These are phyloP conservation scores for Tubulanus polymorphus DNA, from an alignment of 2,888 invertebrate species.

Conservation along the genomic window DNA sequence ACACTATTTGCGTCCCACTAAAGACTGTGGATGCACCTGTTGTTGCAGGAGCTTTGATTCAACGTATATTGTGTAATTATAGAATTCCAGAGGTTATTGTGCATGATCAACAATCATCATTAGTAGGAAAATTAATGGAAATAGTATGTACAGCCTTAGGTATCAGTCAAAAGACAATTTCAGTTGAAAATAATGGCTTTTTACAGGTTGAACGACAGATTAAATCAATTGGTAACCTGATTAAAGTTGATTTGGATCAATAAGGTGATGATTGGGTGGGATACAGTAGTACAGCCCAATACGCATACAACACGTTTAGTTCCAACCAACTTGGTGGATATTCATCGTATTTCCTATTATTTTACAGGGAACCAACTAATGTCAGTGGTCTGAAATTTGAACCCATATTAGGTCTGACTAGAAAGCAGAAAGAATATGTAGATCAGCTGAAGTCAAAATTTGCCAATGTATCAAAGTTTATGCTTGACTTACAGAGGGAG, in stretches of 20 bases:
- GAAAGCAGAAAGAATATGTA: neutral
- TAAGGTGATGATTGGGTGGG: neutral
- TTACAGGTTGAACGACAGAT: constrained; percentile 1
- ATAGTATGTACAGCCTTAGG: neutral
- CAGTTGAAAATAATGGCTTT: neutral
- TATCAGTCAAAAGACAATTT: neutral
- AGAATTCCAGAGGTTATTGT: neutral
- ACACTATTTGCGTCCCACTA: neutral
- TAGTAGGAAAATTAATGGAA: constrained; percentile 1
- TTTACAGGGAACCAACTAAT: neutral
- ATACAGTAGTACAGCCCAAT: neutral
- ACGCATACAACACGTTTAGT: neutral
- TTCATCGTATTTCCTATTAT: neutral
- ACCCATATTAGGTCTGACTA: neutral
- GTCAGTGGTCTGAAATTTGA: neutral
- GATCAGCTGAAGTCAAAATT: neutral
- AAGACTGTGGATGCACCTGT: neutral
- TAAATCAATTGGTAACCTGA: neutral
- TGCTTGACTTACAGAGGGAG: neutral
- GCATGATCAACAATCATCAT: neutral
- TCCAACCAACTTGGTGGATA: neutral
- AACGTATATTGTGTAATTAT: neutral
- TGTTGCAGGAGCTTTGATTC: neutral
- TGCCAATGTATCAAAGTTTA: neutral
- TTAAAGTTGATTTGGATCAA: neutral